Evolutionary conservation across 2,888 invertebrate species (phyloP).

Genomic region (Pristionchus entomophagus): DNA sequence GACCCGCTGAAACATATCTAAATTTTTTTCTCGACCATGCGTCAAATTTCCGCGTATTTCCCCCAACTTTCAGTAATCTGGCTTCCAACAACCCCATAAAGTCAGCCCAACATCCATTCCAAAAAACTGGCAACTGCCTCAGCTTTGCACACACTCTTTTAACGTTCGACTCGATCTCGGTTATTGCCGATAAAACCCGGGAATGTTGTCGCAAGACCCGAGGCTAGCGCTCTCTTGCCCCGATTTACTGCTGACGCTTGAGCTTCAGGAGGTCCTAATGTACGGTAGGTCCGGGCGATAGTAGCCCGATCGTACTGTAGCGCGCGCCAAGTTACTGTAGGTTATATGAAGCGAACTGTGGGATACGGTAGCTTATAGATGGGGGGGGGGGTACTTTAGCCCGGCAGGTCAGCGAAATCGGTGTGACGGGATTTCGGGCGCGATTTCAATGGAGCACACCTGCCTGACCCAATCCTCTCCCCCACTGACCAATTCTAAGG

Average conservation of each 20-base stretch:
- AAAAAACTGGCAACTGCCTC: background rate
- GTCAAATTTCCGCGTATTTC: no score
- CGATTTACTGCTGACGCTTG: background rate
- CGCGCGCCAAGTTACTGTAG: no score
- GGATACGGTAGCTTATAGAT: background rate
- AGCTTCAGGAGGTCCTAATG: no score
- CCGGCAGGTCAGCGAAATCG: background rate
- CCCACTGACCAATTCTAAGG: background rate
- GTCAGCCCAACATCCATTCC: no score
- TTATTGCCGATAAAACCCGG: background rate
- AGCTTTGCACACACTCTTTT: background rate
- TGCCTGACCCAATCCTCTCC: background rate
- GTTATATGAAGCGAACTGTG: background rate
- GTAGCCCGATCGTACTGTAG: no score
- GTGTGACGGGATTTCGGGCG: slow-evolving; percentile 21
- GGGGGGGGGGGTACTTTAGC: background rate
- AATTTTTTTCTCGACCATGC: no score
- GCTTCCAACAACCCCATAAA: no score
- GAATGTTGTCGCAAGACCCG: slow-evolving; percentile 3
- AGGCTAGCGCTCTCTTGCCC: no score
- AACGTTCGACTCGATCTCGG: background rate
- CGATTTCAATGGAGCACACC: slow-evolving; percentile 3
- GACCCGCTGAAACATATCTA: no score
- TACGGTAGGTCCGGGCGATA: no score
- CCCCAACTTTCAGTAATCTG: no score